Evolutionary conservation across 2,113 vertebrate genomes (phyloP).

Genomic region (Limnothrissa miodon): DNA sequence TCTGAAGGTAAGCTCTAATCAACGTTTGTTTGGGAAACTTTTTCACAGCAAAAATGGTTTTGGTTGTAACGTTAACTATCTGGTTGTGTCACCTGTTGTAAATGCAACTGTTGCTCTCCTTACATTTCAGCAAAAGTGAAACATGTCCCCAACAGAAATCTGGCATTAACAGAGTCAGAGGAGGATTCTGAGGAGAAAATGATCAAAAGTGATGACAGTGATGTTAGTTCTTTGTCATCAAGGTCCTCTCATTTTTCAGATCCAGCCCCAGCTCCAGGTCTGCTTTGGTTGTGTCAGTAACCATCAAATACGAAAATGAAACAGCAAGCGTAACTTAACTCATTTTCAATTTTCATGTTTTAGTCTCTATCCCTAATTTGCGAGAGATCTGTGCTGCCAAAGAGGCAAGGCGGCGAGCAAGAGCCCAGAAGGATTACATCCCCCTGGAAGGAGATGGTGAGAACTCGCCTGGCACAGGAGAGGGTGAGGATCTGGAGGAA

Average conservation of each 20-base stretch:
- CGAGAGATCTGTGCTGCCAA: constrained; percentile 71
- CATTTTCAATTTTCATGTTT: background rate
- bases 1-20: background rate
- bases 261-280: constrained; percentile 50
- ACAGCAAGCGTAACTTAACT: background rate
- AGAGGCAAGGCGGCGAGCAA: constrained; percentile 67
- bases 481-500: constrained; percentile 51
- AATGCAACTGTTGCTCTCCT: background rate
- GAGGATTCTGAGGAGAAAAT: constrained; percentile 31
- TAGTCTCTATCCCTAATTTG: constrained; percentile 73
- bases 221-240: constrained; percentile 42
- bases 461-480: constrained; percentile 47
- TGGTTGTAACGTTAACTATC: too few relatives aligned
- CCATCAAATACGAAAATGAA: background rate
- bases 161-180: constrained; percentile 9
- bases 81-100: background rate
- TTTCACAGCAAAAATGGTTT: too few relatives aligned
- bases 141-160: background rate
- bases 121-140: background rate
- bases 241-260: constrained; percentile 41
- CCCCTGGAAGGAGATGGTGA: constrained; percentile 62
- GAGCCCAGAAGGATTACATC: constrained; percentile 76
- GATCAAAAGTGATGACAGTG: constrained; percentile 41
- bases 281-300: background rate
- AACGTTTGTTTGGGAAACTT: background rate